A percentile compares a stretch with the other conserved stretches of the same genome.
Conservation (phyloP, 2,888 invertebrate genomes). For the Sarcophaga rosellei region DNA sequence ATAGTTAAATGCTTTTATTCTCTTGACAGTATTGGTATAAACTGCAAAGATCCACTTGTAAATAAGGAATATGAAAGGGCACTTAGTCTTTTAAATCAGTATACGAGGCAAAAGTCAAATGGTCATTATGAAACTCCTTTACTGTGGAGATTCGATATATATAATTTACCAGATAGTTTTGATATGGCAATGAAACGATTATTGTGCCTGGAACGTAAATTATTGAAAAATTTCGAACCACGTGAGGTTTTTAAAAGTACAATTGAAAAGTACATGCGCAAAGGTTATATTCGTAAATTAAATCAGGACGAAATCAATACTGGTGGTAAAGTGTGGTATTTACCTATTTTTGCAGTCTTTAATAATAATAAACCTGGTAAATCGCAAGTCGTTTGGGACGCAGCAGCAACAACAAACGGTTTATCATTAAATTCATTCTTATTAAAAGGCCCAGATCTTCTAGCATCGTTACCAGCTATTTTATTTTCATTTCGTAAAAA, state of each 20-base stretch:
- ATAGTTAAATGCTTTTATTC: slow-evolving; percentile 39
- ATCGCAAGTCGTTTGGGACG: slow-evolving; percentile 57
- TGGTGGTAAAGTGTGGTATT: slow-evolving; percentile 26
- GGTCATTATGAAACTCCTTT: slow-evolving; percentile 16
- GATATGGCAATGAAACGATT: slow-evolving; percentile 5
- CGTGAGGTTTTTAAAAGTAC: neutral
- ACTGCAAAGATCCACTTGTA: slow-evolving; percentile 20
- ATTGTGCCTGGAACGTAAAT: slow-evolving; percentile 1
- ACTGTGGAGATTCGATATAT: neutral
- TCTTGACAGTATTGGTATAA: slow-evolving; percentile 43
- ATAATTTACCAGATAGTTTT: neutral
- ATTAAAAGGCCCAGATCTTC: slow-evolving; percentile 50
- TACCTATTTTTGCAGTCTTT: slow-evolving; percentile 38
- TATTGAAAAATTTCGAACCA: neutral
- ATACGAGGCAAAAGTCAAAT: slow-evolving; percentile 8
- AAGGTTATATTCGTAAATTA: slow-evolving; percentile 10
- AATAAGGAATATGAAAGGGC: neutral
- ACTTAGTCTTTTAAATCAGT: neutral
- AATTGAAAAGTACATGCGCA: neutral
- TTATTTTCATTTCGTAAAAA: slow-evolving; percentile 37
- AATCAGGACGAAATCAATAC: neutral
- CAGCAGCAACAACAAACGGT: slow-evolving; percentile 46
- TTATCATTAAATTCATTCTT: slow-evolving; percentile 50
- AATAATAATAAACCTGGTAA: slow-evolving; percentile 44
- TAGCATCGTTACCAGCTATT: slow-evolving; percentile 38